Evolutionary conservation across 2,113 vertebrate species (phyloP).

Genomic region (Nannospalax galili): DNA sequence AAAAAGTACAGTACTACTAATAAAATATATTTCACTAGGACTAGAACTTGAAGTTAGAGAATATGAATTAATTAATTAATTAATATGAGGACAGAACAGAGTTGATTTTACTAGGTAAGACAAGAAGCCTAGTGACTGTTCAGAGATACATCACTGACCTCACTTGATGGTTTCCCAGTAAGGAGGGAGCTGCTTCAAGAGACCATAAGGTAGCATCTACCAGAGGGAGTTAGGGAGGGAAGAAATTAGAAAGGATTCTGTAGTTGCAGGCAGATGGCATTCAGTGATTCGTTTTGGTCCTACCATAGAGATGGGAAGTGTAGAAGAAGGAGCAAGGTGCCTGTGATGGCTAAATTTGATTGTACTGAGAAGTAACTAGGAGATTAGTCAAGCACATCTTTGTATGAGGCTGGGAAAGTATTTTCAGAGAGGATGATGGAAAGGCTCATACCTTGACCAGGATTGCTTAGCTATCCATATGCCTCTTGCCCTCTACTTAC

Average conservation of each 20-base stretch:
- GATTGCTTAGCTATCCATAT: too few species aligned
- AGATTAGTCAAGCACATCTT: not conserved
- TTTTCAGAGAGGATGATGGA: not conserved
- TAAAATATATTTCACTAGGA: not conserved
- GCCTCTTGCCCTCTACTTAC: too few species aligned
- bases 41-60: not conserved
- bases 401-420: not conserved
- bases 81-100: not conserved
- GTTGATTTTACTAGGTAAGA: not conserved
- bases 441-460: too few species aligned
- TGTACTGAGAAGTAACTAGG: too few species aligned
- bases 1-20: not conserved
- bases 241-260: not conserved
- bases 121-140: not conserved
- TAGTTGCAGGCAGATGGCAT: not conserved
- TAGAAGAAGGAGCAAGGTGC: not conserved
- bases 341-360: not conserved
- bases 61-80: too few species aligned
- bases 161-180: not conserved
- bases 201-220: not conserved
- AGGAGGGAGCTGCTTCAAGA: not conserved
- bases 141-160: not conserved
- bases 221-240: not conserved
- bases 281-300: not conserved
- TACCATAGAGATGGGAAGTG: not conserved